Base-by-base conservation (phyloP, 2,888 invertebrate genomes). In the Acheta domesticus region DNA sequence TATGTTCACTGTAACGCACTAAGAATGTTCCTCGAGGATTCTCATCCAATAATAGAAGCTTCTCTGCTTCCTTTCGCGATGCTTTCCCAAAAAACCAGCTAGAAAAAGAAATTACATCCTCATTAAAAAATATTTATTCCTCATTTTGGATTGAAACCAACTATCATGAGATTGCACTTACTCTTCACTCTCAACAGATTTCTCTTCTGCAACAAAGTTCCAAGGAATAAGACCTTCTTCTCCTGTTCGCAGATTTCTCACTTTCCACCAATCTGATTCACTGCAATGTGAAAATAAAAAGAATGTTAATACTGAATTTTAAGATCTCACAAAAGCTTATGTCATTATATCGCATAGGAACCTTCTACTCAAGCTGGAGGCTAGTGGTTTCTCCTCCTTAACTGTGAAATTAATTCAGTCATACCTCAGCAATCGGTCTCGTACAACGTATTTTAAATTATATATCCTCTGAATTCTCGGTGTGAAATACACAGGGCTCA, bases 71-170 rank as follows among this genome's bases (percentile, higher is more conserved):
- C 87, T 98, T 97, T 84, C 99, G 91, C 75, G 97, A 95, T 76
- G 99, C 96, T 88, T 96, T 96, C 81, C 98, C 98, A 88, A 98
- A 98, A 89, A 96, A 99, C 99, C 99, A 99, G 88, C 98, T 98
- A 62, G 62, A 62, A 62, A 62, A 62, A 62, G n/a, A n/a, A n/a
- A 62, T 62, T 62, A 11, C 62, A 62, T 62, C 1, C 5, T 36
- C 36, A 36, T 36, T 36, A 8, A 36, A 36, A 36, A 8, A 1
- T 8, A 8, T 36, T 36, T 36, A 8, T 36, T 36, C 36, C 1
- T 36, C 5, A 74, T 48, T 49, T 49, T 50, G 16, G n/a, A 75
- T 76, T 74, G 50, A 81, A 77, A 74, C 36, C 36, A 36, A 36
- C 36, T 8, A 36, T 4, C 36, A 36, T 36, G 21, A 78, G 74